Conservation (phyloP, 2,113 vertebrate genomes). For the Caranx melampygus region DNA sequence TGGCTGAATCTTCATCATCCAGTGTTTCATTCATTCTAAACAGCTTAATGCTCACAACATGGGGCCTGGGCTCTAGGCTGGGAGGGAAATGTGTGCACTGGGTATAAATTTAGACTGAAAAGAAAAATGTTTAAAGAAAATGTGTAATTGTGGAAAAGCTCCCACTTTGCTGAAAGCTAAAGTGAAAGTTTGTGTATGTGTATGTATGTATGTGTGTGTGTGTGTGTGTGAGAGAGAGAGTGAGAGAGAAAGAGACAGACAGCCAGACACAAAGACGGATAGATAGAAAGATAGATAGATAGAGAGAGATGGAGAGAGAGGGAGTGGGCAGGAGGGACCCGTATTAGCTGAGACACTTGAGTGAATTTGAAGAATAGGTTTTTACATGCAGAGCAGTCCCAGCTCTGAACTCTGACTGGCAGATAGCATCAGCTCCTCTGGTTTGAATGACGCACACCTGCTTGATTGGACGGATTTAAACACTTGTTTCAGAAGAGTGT, state of each 20-base stretch:
- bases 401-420: constrained; percentile 47
- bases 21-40: not conserved
- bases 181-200: not conserved
- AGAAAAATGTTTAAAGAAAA: not conserved
- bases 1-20: not conserved
- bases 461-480: constrained; percentile 67
- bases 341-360: constrained; percentile 71
- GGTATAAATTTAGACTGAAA: not conserved
- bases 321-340: constrained; percentile 44
- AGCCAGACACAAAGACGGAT: not conserved
- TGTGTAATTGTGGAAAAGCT: not conserved
- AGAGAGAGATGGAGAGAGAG: not conserved
- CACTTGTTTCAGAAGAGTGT: constrained; percentile 18
- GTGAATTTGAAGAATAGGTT: constrained; percentile 75
- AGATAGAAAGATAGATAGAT: not conserved
- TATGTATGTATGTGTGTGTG: not conserved
- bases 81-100: not conserved
- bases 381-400: constrained; percentile 66
- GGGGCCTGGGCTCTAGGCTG: not conserved
- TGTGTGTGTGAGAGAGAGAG: constrained; percentile 2
- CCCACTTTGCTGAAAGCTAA: constrained; percentile 13
- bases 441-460: constrained; percentile 66
- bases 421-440: constrained; percentile 54
- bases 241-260: not conserved
- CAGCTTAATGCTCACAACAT: not conserved